Conservation (phyloP, 2,888 invertebrate species). For the Siphonodentalium dalli region DNA sequence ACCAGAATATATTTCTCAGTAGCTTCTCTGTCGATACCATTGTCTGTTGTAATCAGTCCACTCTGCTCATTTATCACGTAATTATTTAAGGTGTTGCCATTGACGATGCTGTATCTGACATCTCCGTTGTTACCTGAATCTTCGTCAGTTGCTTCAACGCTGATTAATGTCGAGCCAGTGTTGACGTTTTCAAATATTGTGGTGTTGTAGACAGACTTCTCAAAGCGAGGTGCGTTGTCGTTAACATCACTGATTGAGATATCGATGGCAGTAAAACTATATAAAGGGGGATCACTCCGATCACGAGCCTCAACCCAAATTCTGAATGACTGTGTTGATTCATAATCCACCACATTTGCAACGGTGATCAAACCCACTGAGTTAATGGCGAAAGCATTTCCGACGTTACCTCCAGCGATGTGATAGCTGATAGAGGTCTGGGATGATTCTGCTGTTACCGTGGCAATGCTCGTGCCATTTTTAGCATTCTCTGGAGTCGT, state of each 20-base stretch:
- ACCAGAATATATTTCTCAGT: slow-evolving; percentile 88
- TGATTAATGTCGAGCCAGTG: slow-evolving; percentile 66
- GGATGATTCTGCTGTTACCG: slow-evolving; percentile 81
- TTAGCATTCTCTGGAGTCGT: slow-evolving; percentile 68
- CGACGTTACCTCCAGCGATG: slow-evolving; percentile 93
- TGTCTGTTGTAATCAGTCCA: slow-evolving; percentile 83
- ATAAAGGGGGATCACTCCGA: slow-evolving; percentile 67
- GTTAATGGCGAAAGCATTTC: slow-evolving; percentile 68
- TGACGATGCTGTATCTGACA: slow-evolving; percentile 72
- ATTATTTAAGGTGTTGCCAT: slow-evolving; percentile 82
- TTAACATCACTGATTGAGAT: slow-evolving; percentile 93
- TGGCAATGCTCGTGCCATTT: slow-evolving; percentile 72
- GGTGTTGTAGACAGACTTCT: slow-evolving; percentile 81
- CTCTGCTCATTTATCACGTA: slow-evolving; percentile 89
- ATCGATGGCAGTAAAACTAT: slow-evolving; percentile 67
- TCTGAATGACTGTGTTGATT: slow-evolving; percentile 38
- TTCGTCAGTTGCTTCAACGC: slow-evolving; percentile 86
- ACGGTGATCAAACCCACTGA: slow-evolving; percentile 39
- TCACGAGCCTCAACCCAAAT: slow-evolving; percentile 54
- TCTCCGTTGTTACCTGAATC: slow-evolving; percentile 50
- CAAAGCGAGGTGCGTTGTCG: slow-evolving; percentile 85
- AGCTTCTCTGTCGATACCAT: slow-evolving; percentile 82
- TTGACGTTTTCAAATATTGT: slow-evolving; percentile 74
- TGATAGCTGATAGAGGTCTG: slow-evolving; percentile 70
- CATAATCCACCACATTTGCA: slow-evolving; percentile 44